These are phyloP conservation scores for Chiroxiphia lanceolata DNA, from an alignment of 2,797 vertebrate species.

Conservation along the genomic window DNA sequence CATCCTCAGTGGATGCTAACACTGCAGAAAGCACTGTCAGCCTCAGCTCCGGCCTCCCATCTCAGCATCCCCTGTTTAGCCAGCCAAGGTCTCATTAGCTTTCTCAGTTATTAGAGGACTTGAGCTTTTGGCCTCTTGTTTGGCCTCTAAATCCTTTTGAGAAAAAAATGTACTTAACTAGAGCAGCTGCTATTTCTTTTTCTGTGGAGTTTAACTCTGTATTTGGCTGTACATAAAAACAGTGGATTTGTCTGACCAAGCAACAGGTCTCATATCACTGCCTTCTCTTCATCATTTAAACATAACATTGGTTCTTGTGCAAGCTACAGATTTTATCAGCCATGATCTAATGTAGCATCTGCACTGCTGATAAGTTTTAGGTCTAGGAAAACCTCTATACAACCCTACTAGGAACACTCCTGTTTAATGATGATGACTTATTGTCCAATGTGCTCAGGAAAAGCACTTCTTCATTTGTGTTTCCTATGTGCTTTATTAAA, in stretches of 20 bases:
- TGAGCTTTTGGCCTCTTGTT: background rate
- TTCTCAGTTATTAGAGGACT: background rate
- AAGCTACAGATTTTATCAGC: conserved; percentile 22
- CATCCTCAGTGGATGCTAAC: background rate
- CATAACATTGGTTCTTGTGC: background rate
- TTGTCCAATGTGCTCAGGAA: background rate
- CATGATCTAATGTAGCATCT: background rate
- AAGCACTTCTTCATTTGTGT: background rate
- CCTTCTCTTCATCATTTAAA: conserved; percentile 1
- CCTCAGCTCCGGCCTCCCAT: fast-evolving
- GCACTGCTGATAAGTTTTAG: background rate
- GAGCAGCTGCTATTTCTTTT: background rate
- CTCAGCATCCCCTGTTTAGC: background rate
- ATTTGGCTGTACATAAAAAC: background rate
- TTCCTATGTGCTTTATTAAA: background rate
- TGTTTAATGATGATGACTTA: background rate
- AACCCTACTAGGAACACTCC: background rate
- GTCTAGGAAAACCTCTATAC: background rate
- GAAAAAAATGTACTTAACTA: background rate
- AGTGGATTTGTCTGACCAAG: background rate
- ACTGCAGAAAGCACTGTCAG: background rate
- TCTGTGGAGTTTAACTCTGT: background rate
- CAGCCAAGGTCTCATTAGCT: background rate
- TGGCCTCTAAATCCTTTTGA: background rate
- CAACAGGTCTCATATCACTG: background rate